Conservation (phyloP, 2,888 invertebrate species). For the Dendrolimus pini region DNA sequence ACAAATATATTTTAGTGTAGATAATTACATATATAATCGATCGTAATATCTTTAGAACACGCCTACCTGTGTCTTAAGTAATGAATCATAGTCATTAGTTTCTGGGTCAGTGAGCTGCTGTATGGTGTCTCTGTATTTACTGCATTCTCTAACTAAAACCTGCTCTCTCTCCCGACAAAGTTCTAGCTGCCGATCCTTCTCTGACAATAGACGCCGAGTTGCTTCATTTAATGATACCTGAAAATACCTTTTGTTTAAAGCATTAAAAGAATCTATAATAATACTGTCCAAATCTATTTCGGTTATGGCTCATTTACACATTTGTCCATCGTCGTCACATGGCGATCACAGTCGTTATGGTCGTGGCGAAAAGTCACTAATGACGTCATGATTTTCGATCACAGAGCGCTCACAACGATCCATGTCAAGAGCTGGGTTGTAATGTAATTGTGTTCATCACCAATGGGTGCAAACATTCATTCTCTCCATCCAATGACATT, state of each 20-base stretch:
- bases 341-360: too few species aligned
- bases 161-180: constrained; percentile 78
- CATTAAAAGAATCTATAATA: too few species aligned
- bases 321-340: too few species aligned
- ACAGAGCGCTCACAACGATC: too few species aligned
- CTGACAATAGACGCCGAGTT: constrained; percentile 79
- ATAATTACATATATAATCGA: constrained; percentile 23
- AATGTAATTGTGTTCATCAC: too few species aligned
- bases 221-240: constrained; percentile 78
- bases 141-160: constrained; percentile 78
- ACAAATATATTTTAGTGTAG: background rate
- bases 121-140: constrained; percentile 81
- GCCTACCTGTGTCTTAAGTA: constrained; percentile 56
- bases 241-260: background rate
- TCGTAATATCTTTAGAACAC: constrained; percentile 33
- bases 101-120: constrained; percentile 81
- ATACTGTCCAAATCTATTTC: too few species aligned
- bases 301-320: too few species aligned
- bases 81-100: constrained; percentile 69
- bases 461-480: too few species aligned
- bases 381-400: too few species aligned
- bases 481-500: too few species aligned
- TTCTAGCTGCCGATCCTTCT: constrained; percentile 84
- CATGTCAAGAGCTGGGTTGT: too few species aligned
- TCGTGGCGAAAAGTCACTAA: too few species aligned